Conservation (phyloP, 2,888 invertebrate species). For the Ctena decussata region DNA sequence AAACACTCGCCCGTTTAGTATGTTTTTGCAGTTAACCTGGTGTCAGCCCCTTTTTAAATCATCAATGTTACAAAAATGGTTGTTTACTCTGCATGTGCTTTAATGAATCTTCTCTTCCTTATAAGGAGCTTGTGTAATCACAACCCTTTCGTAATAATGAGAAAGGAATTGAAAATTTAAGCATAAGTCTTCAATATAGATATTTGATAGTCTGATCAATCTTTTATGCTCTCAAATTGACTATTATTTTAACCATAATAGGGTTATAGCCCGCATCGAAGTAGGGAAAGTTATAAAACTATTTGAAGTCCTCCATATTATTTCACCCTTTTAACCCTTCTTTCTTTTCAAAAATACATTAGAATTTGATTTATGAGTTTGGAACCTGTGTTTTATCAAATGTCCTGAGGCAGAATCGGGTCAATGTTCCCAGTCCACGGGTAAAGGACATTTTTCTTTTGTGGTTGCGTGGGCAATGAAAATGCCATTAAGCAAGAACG, state of each 20-base stretch:
- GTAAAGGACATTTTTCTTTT: constrained; percentile 9
- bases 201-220: not conserved
- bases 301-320: constrained; percentile 15
- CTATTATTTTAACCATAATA: not conserved
- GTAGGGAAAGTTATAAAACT: not conserved
- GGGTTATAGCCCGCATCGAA: not conserved
- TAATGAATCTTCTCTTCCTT: too few species aligned
- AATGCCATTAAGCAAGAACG: not conserved
- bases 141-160: not conserved
- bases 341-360: constrained; percentile 1
- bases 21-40: too few species aligned
- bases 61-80: too few species aligned
- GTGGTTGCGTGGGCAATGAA: not conserved
- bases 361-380: constrained; percentile 10
- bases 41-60: too few species aligned
- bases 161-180: not conserved
- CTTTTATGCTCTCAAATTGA: not conserved
- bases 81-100: too few species aligned
- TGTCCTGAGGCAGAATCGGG: not conserved
- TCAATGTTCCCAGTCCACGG: constrained; percentile 4
- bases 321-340: constrained; percentile 2
- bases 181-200: not conserved
- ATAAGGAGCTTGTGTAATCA: not conserved
- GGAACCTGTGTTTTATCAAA: not conserved
- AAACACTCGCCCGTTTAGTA: too few species aligned